These are phyloP conservation scores for Thryonomys swinderianus DNA, from an alignment of 2,113 vertebrate species.

Conservation along the genomic window DNA sequence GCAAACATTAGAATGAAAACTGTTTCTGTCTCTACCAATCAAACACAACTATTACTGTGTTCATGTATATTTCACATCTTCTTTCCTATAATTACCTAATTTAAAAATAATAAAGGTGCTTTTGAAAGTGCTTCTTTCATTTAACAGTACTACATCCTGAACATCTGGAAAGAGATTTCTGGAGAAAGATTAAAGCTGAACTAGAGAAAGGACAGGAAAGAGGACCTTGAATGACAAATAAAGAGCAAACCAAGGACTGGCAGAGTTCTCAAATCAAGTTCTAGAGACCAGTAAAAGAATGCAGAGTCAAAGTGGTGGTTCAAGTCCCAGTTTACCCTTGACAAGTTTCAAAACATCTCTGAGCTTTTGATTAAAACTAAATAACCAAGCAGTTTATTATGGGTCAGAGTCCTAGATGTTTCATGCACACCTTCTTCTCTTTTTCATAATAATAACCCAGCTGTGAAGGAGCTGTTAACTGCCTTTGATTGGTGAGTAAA, in stretches of 20 bases:
- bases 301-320: not conserved
- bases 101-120: conserved; percentile 14
- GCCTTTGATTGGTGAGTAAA: not conserved
- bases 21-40: not conserved
- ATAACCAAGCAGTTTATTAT: not conserved
- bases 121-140: not conserved
- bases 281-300: not conserved
- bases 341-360: not conserved
- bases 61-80: not conserved
- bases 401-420: not conserved
- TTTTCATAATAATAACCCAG: not conserved
- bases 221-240: not conserved
- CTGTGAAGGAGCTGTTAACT: not conserved
- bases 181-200: conserved; percentile 6
- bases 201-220: not conserved
- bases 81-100: not conserved
- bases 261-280: not conserved
- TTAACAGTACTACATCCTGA: conserved; percentile 27
- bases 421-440: not conserved
- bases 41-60: not conserved
- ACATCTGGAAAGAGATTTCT: conserved; percentile 33
- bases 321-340: not conserved
- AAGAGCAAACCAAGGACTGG: not conserved
- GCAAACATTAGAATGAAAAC: conserved; percentile 40
- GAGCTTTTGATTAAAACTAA: conserved; percentile 19